Evolutionary conservation across 2,113 vertebrate species (phyloP).

Genomic region (Tonatia bakeri): DNA sequence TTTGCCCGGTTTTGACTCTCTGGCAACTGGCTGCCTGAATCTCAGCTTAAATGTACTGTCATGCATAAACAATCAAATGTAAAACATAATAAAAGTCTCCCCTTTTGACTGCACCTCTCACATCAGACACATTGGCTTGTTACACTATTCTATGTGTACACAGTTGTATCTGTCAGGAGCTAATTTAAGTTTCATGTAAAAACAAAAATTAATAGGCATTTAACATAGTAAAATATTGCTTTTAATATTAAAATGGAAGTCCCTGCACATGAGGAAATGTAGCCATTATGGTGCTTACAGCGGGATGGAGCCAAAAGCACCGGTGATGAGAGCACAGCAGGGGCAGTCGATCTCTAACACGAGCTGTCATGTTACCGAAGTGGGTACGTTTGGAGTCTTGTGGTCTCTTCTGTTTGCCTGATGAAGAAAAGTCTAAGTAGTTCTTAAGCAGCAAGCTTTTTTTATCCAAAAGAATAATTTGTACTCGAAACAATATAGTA

Average conservation of each 20-base stretch:
- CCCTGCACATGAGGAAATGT: slow-evolving; percentile 52
- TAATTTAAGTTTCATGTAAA: slow-evolving; percentile 74
- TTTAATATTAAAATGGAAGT: slow-evolving; percentile 53
- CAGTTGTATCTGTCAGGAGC: slow-evolving; percentile 41
- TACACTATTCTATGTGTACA: neutral
- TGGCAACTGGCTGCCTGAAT: slow-evolving; percentile 71
- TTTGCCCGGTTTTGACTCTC: slow-evolving; percentile 75
- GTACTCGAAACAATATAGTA: neutral
- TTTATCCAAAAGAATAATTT: slow-evolving; percentile 54
- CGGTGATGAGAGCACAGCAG: neutral
- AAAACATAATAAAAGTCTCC: slow-evolving; percentile 71
- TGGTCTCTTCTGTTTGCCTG: neutral
- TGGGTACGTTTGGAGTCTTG: slow-evolving; percentile 13
- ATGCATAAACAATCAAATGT: slow-evolving; percentile 71
- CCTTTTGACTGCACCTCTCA: slow-evolving; percentile 57
- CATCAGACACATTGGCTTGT: slow-evolving; percentile 4
- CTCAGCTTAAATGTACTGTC: slow-evolving; percentile 57
- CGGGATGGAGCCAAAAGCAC: neutral
- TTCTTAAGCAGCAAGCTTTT: slow-evolving; percentile 16
- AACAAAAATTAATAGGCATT: slow-evolving; percentile 67
- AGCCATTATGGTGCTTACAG: neutral
- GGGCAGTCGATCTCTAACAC: neutral
- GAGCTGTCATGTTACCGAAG: neutral
- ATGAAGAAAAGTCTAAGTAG: slow-evolving; percentile 25
- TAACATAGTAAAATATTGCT: slow-evolving; percentile 51